Conservation (phyloP, 2,888 invertebrate genomes). For the Philhelius pedissequus region DNA sequence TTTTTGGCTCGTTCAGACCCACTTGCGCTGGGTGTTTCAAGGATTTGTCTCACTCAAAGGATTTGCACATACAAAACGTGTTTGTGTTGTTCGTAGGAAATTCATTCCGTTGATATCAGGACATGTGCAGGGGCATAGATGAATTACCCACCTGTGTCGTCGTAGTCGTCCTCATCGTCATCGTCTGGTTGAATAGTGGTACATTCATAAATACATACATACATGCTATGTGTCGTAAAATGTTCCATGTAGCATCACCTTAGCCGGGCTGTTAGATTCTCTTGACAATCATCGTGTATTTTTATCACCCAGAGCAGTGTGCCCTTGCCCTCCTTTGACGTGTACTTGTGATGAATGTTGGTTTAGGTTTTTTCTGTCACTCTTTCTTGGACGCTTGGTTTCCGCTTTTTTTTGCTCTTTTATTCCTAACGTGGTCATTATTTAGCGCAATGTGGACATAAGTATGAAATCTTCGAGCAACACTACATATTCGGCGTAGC, state of each 20-base stretch:
- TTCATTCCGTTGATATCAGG: slow-evolving; percentile 60
- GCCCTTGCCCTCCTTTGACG: slow-evolving; percentile 57
- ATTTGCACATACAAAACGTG: slow-evolving; percentile 46
- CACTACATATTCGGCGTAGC: slow-evolving; percentile 18
- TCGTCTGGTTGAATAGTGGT: background rate
- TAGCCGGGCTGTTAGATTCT: slow-evolving; percentile 38
- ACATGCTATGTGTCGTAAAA: slow-evolving; percentile 17
- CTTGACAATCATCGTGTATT: slow-evolving; percentile 48
- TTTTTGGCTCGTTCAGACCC: slow-evolving; percentile 23
- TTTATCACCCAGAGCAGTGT: slow-evolving; percentile 28
- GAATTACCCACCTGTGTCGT: slow-evolving; percentile 56
- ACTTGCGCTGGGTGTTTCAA: slow-evolving; percentile 47
- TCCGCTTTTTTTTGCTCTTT: background rate
- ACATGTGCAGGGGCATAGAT: slow-evolving; percentile 56
- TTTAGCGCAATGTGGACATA: slow-evolving; percentile 48
- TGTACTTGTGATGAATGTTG: slow-evolving; percentile 50
- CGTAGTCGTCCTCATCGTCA: slow-evolving; percentile 23
- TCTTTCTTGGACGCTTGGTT: slow-evolving; percentile 13
- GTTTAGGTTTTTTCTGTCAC: slow-evolving; percentile 32
- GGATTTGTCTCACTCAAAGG: slow-evolving; percentile 63
- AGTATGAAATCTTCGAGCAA: slow-evolving; percentile 38
- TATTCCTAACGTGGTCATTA: slow-evolving; percentile 8
- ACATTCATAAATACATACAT: no score
- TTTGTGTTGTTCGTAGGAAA: slow-evolving; percentile 38
- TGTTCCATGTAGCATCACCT: slow-evolving; percentile 43